These are phyloP conservation scores for Solenopsis invicta DNA, from an alignment of 1,140 invertebrate genomes.

Conservation along the genomic window DNA sequence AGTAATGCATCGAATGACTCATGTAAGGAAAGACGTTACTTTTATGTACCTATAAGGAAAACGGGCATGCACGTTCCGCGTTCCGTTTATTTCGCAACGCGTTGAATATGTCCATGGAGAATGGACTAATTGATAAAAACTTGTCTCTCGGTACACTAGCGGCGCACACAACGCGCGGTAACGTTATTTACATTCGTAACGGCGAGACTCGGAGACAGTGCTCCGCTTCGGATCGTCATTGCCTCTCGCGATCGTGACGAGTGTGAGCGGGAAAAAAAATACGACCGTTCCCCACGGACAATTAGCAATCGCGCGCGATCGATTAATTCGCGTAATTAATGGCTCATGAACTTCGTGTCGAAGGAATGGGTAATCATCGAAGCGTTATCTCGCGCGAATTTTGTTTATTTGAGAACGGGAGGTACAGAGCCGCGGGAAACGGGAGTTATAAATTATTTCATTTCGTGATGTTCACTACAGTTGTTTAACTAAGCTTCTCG, in stretches of 20 bases:
- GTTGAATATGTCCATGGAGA: not conserved
- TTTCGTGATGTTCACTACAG: not conserved
- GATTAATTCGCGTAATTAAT: conserved; percentile 1
- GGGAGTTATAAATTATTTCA: not conserved
- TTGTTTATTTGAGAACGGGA: not conserved
- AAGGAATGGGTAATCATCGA: conserved; percentile 4
- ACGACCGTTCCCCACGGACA: not conserved
- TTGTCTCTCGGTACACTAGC: not conserved
- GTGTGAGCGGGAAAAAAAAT: no score
- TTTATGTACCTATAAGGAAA: not conserved
- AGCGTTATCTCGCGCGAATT: not conserved
- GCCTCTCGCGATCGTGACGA: no score
- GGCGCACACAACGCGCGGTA: not conserved
- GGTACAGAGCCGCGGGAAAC: not conserved
- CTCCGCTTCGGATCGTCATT: not conserved
- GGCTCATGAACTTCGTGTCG: not conserved
- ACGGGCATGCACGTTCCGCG: not conserved
- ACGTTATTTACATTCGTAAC: not conserved
- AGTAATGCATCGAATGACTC: no score
- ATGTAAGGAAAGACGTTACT: not conserved
- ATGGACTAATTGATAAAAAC: not conserved
- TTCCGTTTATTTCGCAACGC: not conserved
- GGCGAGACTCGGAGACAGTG: not conserved
- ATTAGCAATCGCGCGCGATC: not conserved
- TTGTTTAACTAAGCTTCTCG: not conserved